Evolutionary conservation across 2,797 vertebrate species (phyloP).

Genomic region (Phoxinus dragarum): DNA sequence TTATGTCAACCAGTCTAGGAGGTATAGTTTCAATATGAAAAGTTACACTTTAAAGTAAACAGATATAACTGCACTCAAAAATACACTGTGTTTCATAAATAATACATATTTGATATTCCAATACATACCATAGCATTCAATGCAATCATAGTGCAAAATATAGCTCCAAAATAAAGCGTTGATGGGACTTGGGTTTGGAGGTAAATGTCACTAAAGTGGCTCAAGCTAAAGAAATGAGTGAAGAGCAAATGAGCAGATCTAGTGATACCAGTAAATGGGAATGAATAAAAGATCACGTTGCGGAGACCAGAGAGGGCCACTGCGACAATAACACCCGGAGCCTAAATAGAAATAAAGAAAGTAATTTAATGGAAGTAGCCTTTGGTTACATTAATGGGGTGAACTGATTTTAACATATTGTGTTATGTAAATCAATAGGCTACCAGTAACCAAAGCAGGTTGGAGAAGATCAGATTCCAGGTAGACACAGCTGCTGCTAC

Average conservation of each 20-base stretch:
- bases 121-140: constrained; percentile 75
- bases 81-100: not conserved
- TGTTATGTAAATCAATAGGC: constrained; percentile 56
- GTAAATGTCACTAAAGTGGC: constrained; percentile 13
- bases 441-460: constrained; percentile 72
- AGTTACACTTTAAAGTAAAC: not conserved
- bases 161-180: constrained; percentile 45
- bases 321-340: constrained; percentile 70
- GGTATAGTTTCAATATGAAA: not conserved
- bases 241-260: constrained; percentile 61
- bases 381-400: constrained; percentile 1
- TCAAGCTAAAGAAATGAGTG: constrained; percentile 44
- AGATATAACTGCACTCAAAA: not conserved
- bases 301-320: constrained; percentile 64
- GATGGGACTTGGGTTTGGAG: not conserved
- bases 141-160: constrained; percentile 61
- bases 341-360: constrained; percentile 65
- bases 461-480: constrained; percentile 54
- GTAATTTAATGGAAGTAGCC: constrained; percentile 27
- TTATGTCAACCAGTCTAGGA: not conserved
- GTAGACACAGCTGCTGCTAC: constrained; percentile 52
- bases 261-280: constrained; percentile 54
- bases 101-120: not conserved
- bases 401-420: constrained; percentile 26
- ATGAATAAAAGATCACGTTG: constrained; percentile 63